Percentiles rank a stretch among this genome's conserved stretches.
Conservation (phyloP, 2,888 invertebrate species). For the Acanthosepion lycidas region DNA sequence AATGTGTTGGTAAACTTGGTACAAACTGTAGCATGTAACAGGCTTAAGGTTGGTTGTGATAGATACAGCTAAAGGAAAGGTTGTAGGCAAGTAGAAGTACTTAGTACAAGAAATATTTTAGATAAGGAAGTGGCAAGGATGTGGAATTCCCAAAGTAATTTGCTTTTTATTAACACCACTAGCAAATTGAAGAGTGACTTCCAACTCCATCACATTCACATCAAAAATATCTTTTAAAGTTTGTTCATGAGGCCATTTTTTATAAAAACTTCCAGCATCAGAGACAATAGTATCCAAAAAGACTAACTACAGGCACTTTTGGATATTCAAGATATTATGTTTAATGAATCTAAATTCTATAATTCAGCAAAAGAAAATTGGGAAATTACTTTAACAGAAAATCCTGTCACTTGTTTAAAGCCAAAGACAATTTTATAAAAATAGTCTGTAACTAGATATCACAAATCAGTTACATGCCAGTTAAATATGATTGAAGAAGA, state of each 20-base stretch:
- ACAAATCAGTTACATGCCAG: neutral
- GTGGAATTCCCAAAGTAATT: conserved; percentile 33
- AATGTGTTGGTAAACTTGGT: conserved; percentile 33
- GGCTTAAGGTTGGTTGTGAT: neutral
- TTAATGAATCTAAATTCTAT: too few relatives aligned
- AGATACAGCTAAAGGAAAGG: neutral
- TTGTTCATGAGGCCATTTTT: neutral
- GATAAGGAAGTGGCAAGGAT: conserved; percentile 33
- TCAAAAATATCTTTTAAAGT: neutral
- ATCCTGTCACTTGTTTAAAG: neutral
- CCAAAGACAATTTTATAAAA: neutral
- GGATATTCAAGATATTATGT: too few relatives aligned
- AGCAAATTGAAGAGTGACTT: neutral
- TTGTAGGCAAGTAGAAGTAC: neutral
- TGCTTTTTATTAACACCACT: conserved; percentile 33
- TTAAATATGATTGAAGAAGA: neutral
- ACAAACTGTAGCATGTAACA: conserved; percentile 6
- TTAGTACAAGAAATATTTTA: conserved; percentile 9
- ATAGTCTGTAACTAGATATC: neutral
- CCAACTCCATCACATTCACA: neutral
- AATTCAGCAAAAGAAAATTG: too few relatives aligned
- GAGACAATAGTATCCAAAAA: too few relatives aligned
- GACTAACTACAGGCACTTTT: too few relatives aligned
- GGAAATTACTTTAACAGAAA: too few relatives aligned
- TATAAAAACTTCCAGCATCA: neutral